phyloP scores from a whole-genome alignment of 1,140 invertebrate species.

The Brachionus plicatilis region DNA sequence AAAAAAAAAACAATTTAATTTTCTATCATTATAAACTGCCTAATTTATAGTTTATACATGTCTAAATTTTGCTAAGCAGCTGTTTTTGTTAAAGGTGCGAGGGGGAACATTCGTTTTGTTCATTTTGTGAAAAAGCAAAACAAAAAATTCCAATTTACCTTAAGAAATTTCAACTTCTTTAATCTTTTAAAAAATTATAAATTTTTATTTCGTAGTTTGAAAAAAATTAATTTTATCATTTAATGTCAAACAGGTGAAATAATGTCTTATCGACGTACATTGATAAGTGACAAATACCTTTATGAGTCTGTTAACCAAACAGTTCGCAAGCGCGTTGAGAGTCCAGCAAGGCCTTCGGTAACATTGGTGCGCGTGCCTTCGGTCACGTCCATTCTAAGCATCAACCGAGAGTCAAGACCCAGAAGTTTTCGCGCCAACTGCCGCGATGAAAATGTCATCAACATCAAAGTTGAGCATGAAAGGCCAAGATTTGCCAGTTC shows the following conservation, averaged over 20 bases:
- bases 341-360: neutral
- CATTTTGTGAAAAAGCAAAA: neutral
- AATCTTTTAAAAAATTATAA: neutral
- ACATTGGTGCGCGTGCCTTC: neutral
- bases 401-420: neutral
- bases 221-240: neutral
- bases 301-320: constrained; percentile 1
- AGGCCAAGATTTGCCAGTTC: neutral
- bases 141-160: neutral
- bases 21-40: neutral
- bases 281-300: neutral
- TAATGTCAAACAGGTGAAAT: neutral
- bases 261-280: constrained; percentile 1
- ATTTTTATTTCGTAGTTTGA: constrained; percentile 4
- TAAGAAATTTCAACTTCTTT: neutral
- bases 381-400: neutral
- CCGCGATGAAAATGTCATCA: neutral
- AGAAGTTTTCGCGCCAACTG: neutral
- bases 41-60: neutral
- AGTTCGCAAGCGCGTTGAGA: neutral
- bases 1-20: neutral
- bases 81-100: neutral
- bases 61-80: neutral
- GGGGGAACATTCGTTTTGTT: neutral
- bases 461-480: constrained; percentile 11